Evolutionary conservation across 2,888 invertebrate species (phyloP), one percentile per base, ranked within the genome.

Genomic region (Pandemis heparana): DNA sequence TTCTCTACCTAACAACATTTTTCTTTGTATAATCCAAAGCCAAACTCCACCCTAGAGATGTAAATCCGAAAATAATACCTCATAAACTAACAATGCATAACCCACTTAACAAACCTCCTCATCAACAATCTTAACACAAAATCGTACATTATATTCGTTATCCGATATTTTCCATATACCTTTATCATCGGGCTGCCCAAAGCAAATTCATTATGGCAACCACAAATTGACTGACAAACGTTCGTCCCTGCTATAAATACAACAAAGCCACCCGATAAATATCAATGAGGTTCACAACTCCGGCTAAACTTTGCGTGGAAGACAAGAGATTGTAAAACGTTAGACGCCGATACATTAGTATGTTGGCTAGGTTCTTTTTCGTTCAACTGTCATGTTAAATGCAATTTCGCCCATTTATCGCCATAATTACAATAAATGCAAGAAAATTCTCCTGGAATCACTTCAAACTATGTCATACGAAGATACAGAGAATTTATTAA

Each of bases 181-280:
- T 23, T 56, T 5, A 60, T 18, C 74, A 74, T 59, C 63, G 64
- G 62, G 53, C 62, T 39, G 59, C 39, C 53, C 60, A 48, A 67
- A 67, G 59, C 23, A 63, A 39, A 18, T 62, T 63, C 70, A 65
- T 69, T 70, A 70, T 65, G 60, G 60, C 74, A 74, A n/a, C 38
- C 46, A 63, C 74, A 75, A 75, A 75, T 75, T 67, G 74, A 43
- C 63, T 61, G 66, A 67, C 61, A 53, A 75, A 74, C 66, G 70
- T 9, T 43, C 60, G 51, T 64, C 71, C 59, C 32, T 2, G 64
- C 75, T 72, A 72, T 75, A 75, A 75, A 75, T 75, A 75, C 32
- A 14, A 59, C 38, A 69, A 75, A 72, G 68, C 72, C 53, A 53
- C 0, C 18, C 68, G 56, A 77, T 77, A 74, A 66, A 70, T 77